A percentile compares a stretch with the other conserved stretches of the same genome.
Evolutionary conservation across 2,113 vertebrate species (phyloP).

Genomic region (Tiliqua scincoides): DNA sequence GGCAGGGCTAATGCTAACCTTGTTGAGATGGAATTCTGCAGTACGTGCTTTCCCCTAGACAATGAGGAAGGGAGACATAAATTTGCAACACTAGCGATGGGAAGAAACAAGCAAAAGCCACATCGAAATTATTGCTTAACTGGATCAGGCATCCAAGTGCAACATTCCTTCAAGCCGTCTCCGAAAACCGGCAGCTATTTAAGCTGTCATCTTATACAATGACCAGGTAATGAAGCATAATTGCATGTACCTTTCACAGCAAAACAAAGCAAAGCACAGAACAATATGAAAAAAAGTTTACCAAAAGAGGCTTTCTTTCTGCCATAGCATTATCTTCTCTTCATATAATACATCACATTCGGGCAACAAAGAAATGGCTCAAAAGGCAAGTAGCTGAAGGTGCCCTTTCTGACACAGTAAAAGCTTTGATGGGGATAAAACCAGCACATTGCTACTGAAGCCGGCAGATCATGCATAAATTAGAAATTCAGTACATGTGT

Average conservation of each 20-base stretch:
- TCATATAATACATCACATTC: neutral
- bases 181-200: neutral
- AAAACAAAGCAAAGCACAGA: too few species aligned
- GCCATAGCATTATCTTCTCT: neutral
- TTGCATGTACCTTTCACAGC: neutral
- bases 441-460: neutral
- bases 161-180: neutral
- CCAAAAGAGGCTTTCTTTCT: too few species aligned
- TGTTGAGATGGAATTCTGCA: neutral
- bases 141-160: neutral
- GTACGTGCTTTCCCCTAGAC: neutral
- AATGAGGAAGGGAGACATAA: neutral
- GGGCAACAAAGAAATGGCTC: neutral
- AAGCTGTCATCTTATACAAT: constrained; percentile 7
- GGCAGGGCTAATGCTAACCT: constrained; percentile 12
- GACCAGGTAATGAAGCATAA: constrained; percentile 9
- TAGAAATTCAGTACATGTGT: neutral
- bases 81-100: neutral
- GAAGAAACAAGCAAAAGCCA: neutral
- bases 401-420: neutral
- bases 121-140: neutral
- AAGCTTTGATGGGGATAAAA: neutral
- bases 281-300: neutral
- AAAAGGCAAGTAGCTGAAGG: neutral
- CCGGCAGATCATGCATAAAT: neutral